Percentiles rank a stretch among this genome's conserved stretches.
These are phyloP conservation scores for Orussus abietinus DNA, from an alignment of 1,140 invertebrate genomes.

Conservation along the genomic window DNA sequence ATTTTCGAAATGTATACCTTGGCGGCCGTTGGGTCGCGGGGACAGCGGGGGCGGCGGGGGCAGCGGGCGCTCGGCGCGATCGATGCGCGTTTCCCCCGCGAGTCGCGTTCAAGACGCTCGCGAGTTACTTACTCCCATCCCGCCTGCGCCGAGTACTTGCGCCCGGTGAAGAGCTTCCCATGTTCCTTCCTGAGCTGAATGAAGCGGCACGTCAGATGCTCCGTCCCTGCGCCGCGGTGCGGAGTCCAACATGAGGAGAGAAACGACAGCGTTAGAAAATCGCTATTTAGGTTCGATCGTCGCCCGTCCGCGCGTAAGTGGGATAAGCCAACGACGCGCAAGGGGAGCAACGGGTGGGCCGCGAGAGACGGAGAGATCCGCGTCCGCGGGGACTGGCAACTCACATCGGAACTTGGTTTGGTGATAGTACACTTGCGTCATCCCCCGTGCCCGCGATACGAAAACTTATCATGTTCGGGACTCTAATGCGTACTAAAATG, in stretches of 20 bases:
- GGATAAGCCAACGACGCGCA: too few species aligned
- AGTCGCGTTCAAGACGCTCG: neutral
- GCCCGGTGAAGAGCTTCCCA: conserved; percentile 36
- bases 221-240: too few species aligned
- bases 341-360: too few species aligned
- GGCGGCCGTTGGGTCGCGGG: too few species aligned
- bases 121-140: conserved; percentile 34
- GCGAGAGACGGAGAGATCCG: neutral
- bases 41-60: too few species aligned
- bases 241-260: too few species aligned
- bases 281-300: too few species aligned
- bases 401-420: conserved; percentile 38
- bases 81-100: too few species aligned
- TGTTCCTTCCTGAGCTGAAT: conserved; percentile 37
- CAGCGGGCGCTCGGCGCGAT: too few species aligned
- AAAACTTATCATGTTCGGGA: conserved; percentile 27
- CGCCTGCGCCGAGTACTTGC: conserved; percentile 37
- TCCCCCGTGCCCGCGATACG: conserved; percentile 13
- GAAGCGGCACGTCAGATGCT: conserved; percentile 34
- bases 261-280: too few species aligned
- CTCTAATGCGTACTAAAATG: conserved; percentile 37
- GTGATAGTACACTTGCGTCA: conserved; percentile 29
- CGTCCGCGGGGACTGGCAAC: conserved; percentile 13
- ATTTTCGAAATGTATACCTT: too few species aligned
- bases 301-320: too few species aligned